phyloP scores from a whole-genome alignment of 2,797 vertebrate species.

The Amblyraja radiata region DNA sequence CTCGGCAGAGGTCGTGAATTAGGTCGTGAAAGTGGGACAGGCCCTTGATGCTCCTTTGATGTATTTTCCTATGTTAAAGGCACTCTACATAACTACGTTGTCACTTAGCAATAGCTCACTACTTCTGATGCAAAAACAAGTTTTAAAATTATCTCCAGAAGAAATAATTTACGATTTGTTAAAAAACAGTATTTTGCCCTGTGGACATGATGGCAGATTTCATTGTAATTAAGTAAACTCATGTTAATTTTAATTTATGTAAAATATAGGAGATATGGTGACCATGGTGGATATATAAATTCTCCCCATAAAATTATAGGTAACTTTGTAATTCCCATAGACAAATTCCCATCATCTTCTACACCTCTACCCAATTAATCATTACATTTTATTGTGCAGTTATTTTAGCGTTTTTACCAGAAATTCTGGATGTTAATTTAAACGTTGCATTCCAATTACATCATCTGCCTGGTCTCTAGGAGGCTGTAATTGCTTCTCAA shows the following conservation, averaged over 20 bases:
- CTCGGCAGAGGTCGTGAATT: no score
- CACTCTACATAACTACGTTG: not conserved
- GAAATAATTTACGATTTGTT: not conserved
- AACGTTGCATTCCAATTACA: conserved; percentile 19
- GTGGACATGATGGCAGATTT: not conserved
- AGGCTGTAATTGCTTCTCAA: conserved; percentile 33
- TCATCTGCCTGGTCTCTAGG: conserved; percentile 1
- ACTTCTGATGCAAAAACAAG: not conserved
- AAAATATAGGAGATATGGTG: not conserved
- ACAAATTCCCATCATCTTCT: not conserved
- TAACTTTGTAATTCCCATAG: not conserved
- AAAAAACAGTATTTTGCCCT: not conserved
- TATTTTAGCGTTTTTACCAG: conserved; percentile 20
- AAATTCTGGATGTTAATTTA: conserved; percentile 26
- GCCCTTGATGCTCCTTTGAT: not conserved
- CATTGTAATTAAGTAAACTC: not conserved
- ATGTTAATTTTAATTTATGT: not conserved
- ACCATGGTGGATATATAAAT: not conserved
- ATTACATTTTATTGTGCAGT: not conserved
- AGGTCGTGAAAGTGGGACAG: no score
- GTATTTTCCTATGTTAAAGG: not conserved
- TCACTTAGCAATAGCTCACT: not conserved
- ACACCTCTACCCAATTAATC: not conserved
- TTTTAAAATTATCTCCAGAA: not conserved
- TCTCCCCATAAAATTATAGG: conserved; percentile 3